Conservation (phyloP, 2,113 vertebrate species). For the Donacobius atricapilla region DNA sequence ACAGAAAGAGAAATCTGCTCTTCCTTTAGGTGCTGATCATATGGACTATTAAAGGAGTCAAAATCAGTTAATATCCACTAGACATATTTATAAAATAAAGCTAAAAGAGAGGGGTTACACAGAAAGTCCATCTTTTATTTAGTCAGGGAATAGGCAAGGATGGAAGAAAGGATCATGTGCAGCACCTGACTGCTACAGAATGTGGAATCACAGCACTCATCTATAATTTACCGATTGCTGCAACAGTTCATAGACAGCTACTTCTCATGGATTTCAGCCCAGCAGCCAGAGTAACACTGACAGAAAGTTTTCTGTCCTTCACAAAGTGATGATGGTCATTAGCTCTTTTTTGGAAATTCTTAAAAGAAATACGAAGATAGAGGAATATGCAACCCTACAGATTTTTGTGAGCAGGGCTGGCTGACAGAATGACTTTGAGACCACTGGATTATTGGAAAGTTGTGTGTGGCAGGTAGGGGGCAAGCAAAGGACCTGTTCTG, state of each 20-base stretch:
- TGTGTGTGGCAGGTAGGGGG: not conserved
- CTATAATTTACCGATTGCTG: not conserved
- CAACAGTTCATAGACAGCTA: not conserved
- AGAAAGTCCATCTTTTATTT: not conserved
- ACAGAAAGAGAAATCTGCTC: not conserved
- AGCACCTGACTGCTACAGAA: constrained; percentile 24
- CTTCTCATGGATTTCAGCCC: not conserved
- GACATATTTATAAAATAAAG: not conserved
- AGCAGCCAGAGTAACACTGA: not conserved
- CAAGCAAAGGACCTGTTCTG: not conserved
- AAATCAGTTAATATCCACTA: not conserved
- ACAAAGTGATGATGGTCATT: not conserved
- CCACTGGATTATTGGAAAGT: not conserved
- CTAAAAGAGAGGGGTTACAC: not conserved
- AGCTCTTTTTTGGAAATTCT: not conserved
- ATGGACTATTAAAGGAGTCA: not conserved
- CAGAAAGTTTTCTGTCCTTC: not conserved
- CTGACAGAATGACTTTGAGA: not conserved
- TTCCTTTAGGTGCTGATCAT: not conserved
- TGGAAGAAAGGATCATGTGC: not conserved
- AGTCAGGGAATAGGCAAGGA: not conserved
- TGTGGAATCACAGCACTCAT: constrained; percentile 25
- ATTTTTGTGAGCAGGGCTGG: not conserved
- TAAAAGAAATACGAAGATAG: not conserved
- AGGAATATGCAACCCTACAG: not conserved